Conservation (phyloP, 2,888 invertebrate species). For the Athrips mouffetella region DNA sequence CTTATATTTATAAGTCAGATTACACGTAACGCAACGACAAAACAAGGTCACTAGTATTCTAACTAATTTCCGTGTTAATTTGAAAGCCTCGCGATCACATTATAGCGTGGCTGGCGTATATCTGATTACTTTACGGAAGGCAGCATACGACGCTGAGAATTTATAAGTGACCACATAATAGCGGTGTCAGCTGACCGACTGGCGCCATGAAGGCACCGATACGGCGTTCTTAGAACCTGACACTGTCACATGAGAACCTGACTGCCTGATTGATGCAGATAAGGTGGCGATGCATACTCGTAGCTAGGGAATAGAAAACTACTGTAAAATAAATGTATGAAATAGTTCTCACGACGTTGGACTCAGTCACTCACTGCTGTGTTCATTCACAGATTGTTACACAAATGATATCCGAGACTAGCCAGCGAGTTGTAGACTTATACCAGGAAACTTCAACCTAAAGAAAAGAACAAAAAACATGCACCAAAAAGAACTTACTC, state of each 20-base stretch:
- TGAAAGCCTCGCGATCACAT: background rate
- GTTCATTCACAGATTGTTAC: too few species aligned
- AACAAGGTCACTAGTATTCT: background rate
- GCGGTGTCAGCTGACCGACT: constrained; percentile 59
- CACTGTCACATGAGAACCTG: constrained; percentile 26
- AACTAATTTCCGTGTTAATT: constrained; percentile 1
- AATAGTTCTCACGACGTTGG: too few species aligned
- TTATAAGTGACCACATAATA: constrained; percentile 19
- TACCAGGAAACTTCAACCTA: too few species aligned
- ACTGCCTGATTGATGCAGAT: too few species aligned
- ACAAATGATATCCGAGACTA: too few species aligned
- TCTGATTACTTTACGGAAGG: constrained; percentile 6
- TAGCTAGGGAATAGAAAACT: too few species aligned
- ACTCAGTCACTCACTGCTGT: too few species aligned
- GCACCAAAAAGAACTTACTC: too few species aligned
- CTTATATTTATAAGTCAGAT: background rate
- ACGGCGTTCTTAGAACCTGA: constrained; percentile 57
- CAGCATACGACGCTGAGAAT: background rate
- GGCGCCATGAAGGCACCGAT: constrained; percentile 67
- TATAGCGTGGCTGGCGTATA: background rate
- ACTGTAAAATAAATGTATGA: too few species aligned
- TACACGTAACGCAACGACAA: background rate
- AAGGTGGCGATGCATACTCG: too few species aligned
- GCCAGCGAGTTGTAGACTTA: too few species aligned
- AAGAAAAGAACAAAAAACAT: too few species aligned